Conservation (phyloP, 2,797 vertebrate species). For the Falco novaeseelandiae region DNA sequence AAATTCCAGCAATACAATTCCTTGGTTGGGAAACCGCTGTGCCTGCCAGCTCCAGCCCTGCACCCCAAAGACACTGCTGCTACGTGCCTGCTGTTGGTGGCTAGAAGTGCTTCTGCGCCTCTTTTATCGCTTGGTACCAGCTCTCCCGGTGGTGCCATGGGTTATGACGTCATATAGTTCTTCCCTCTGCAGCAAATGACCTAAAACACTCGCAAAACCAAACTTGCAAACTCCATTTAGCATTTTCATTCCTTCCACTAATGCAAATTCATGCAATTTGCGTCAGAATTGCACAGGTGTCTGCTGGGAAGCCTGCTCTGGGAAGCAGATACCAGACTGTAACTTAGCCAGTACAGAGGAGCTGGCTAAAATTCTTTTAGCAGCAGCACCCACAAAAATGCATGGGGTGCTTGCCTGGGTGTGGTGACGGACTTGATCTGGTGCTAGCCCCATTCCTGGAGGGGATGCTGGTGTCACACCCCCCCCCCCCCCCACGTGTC, state of each 20-base stretch:
- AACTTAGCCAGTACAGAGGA: not conserved
- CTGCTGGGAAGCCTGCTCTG: not conserved
- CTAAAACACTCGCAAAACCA: not conserved
- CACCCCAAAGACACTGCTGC: rapidly evolving
- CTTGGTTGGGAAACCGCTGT: not conserved
- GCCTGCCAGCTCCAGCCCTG: not conserved
- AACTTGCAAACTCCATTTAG: not conserved
- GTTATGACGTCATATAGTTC: not conserved
- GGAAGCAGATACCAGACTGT: not conserved
- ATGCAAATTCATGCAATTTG: not conserved
- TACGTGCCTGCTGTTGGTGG: not conserved
- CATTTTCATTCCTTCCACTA: not conserved
- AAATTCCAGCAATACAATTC: not conserved
- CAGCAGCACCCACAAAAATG: not conserved
- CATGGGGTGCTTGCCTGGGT: not conserved
- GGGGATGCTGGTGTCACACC: not conserved
- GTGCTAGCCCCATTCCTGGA: not conserved
- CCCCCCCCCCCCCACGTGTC: not conserved
- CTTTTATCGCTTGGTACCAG: not conserved
- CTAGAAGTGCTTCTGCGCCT: not conserved
- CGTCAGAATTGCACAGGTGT: not conserved
- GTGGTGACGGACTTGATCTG: not conserved
- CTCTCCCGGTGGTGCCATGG: not conserved
- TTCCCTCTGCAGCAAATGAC: not conserved
- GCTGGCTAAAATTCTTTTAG: not conserved